These are phyloP conservation scores for Frankliniella intonsa DNA, from an alignment of 2,888 invertebrate species.

Conservation along the genomic window DNA sequence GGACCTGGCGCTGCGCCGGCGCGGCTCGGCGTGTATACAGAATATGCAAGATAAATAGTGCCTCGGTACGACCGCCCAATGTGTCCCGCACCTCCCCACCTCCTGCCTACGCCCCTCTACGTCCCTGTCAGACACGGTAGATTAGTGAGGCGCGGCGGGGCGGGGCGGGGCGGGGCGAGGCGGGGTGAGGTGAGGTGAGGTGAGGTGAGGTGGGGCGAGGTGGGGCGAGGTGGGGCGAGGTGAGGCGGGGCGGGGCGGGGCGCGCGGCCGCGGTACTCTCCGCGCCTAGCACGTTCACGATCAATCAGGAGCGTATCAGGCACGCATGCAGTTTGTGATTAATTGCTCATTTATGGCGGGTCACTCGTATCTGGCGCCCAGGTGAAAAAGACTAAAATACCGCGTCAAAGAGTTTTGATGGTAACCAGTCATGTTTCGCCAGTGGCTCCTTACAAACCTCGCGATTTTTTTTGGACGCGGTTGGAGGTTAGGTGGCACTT, in stretches of 20 bases:
- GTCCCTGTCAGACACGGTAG: slow-evolving; percentile 15
- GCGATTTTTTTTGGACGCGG: too few species aligned
- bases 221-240: background rate
- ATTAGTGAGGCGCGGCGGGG: background rate
- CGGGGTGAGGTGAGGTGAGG: too few species aligned
- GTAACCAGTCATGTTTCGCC: too few species aligned
- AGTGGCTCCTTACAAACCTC: too few species aligned
- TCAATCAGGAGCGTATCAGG: slow-evolving; percentile 18
- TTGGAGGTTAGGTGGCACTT: too few species aligned
- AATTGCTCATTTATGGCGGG: slow-evolving; percentile 18
- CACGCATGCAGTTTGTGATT: slow-evolving; percentile 25
- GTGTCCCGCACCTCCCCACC: background rate
- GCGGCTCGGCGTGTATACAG: background rate
- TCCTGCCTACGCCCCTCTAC: background rate
- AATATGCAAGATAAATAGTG: slow-evolving; percentile 11
- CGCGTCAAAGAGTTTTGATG: too few species aligned
- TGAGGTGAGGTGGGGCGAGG: background rate
- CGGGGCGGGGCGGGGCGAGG: background rate
- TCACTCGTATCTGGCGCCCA: too few species aligned
- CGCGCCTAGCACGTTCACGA: slow-evolving; percentile 23
- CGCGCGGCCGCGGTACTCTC: background rate
- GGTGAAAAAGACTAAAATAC: too few species aligned
- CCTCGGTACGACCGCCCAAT: background rate
- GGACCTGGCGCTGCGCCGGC: background rate
- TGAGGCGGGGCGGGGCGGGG: background rate